phyloP scores from a whole-genome alignment of 2,113 vertebrate genomes.

The Hemiscyllium ocellatum region DNA sequence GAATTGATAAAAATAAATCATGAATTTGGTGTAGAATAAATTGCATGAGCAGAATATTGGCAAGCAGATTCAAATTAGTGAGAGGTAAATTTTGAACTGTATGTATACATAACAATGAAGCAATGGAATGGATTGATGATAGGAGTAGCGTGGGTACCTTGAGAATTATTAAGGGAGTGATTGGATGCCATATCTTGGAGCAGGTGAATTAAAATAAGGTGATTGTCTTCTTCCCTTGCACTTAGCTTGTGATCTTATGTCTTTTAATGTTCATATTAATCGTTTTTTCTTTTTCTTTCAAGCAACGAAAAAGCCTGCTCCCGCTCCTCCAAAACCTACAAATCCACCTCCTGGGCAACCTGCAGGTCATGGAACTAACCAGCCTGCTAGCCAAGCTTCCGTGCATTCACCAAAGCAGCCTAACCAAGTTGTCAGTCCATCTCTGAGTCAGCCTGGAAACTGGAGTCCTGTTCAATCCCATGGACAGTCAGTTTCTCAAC shows the following conservation, averaged over 20 bases:
- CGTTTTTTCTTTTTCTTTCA: slow-evolving; percentile 46
- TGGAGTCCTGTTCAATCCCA: slow-evolving; percentile 47
- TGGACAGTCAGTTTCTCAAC: slow-evolving; percentile 46
- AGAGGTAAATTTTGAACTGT: not conserved
- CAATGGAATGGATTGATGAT: not conserved
- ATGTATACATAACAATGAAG: not conserved
- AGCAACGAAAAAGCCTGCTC: slow-evolving; percentile 87
- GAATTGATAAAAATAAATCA: not conserved
- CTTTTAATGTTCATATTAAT: not conserved
- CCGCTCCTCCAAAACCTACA: slow-evolving; percentile 83
- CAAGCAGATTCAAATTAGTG: not conserved
- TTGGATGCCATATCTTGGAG: not conserved
- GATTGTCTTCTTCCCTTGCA: not conserved
- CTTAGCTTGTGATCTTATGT: not conserved
- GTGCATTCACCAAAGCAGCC: slow-evolving; percentile 51
- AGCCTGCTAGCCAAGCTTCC: slow-evolving; percentile 48
- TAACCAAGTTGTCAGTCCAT: slow-evolving; percentile 3
- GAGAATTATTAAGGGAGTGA: not conserved
- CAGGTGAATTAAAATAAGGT: not conserved
- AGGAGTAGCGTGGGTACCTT: not conserved
- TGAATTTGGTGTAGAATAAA: not conserved
- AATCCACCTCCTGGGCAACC: slow-evolving; percentile 76
- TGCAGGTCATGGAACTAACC: slow-evolving; percentile 52
- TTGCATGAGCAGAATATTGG: not conserved
- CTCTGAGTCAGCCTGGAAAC: slow-evolving; percentile 54